Evolutionary conservation across 2,797 vertebrate species (phyloP).

Genomic region (Silurus lanzhouensis): DNA sequence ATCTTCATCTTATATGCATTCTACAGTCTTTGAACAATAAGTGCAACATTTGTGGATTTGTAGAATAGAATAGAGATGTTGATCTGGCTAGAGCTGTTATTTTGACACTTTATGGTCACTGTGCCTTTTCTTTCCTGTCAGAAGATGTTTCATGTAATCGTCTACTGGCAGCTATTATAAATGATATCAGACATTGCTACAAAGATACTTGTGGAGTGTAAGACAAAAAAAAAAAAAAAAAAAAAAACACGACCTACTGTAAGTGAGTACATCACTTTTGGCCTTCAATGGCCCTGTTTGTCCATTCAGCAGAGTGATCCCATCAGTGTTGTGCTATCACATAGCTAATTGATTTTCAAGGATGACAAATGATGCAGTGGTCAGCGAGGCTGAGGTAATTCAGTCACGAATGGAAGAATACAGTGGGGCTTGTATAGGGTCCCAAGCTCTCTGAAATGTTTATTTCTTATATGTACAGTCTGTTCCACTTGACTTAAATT

Average conservation of each 20-base stretch:
- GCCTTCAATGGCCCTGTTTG: conserved; percentile 52
- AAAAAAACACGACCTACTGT: conserved; percentile 31
- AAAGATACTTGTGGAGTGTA: conserved; percentile 40
- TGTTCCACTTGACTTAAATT: conserved; percentile 87
- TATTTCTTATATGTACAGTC: conserved; percentile 77
- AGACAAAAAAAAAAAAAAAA: background rate
- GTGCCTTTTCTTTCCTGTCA: conserved; percentile 14
- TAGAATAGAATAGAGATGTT: background rate
- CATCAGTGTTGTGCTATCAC: conserved; percentile 68
- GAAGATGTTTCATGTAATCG: conserved; percentile 23
- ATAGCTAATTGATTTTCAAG: conserved; percentile 78
- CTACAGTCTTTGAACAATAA: conserved; percentile 1
- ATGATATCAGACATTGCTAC: conserved; percentile 38
- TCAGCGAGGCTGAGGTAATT: conserved; percentile 73
- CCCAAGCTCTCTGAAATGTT: conserved; percentile 73
- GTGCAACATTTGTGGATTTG: background rate
- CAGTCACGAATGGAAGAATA: conserved; percentile 71
- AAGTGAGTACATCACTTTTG: conserved; percentile 26
- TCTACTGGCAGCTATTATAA: conserved; percentile 17
- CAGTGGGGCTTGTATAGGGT: conserved; percentile 72
- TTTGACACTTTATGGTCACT: conserved; percentile 12
- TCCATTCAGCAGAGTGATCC: conserved; percentile 63
- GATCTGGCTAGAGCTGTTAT: background rate
- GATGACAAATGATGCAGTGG: conserved; percentile 75
- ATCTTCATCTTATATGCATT: background rate